These are phyloP conservation scores for Darevskia nairensis DNA, from an alignment of 2,797 vertebrate species.

Conservation along the genomic window DNA sequence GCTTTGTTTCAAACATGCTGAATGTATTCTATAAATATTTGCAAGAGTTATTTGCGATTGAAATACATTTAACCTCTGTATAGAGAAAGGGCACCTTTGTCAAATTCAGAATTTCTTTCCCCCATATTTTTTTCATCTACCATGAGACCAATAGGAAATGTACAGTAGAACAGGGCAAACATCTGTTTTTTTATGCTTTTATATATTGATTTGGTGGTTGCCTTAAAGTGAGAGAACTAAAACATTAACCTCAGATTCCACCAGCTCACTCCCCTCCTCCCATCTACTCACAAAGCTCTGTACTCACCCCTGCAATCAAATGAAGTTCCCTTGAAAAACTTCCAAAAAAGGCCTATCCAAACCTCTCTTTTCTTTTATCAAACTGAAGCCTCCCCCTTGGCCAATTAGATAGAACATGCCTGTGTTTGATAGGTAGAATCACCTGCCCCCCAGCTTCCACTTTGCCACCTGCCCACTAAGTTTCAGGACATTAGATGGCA, in stretches of 20 bases:
- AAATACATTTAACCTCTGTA: slow-evolving; percentile 41
- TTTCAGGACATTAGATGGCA: background rate
- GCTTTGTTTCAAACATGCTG: background rate
- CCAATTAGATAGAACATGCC: background rate
- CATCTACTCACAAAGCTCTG: too few species aligned
- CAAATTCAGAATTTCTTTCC: slow-evolving; percentile 10
- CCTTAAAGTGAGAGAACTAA: background rate
- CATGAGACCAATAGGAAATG: background rate
- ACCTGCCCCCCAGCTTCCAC: background rate
- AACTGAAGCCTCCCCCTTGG: background rate
- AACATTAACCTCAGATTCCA: background rate
- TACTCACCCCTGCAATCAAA: background rate
- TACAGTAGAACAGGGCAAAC: background rate
- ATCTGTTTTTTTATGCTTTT: background rate
- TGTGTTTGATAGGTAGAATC: background rate
- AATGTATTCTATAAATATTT: slow-evolving; percentile 27
- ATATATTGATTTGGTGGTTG: background rate
- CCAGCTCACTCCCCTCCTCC: background rate
- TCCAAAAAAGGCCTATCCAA: background rate
- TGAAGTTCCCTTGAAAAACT: background rate
- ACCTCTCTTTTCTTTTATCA: background rate
- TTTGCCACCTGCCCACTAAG: background rate
- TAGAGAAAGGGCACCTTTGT: background rate
- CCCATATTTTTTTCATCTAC: background rate
- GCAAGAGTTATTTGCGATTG: slow-evolving; percentile 15